Conservation (phyloP, 2,888 invertebrate genomes). For the Mesorhabditis belari region DNA sequence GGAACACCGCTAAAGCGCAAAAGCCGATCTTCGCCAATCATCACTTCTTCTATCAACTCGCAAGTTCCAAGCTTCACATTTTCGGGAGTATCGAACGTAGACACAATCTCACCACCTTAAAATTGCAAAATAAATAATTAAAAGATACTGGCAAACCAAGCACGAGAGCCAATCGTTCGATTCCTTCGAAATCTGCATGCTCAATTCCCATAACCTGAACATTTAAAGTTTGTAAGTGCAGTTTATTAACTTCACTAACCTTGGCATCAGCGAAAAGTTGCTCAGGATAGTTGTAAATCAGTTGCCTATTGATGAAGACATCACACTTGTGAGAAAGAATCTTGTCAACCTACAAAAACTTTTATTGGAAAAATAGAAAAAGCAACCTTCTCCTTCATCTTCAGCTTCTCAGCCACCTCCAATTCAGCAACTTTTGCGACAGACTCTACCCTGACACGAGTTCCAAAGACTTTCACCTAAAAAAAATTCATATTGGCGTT, state of each 20-base stretch:
- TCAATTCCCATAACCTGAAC: constrained; percentile 88
- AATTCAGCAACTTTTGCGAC: constrained; percentile 82
- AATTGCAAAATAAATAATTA: constrained; percentile 1
- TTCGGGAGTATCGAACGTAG: constrained; percentile 91
- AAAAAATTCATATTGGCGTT: neutral
- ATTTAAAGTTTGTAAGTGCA: neutral
- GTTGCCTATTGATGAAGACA: constrained; percentile 94
- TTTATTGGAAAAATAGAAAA: neutral
- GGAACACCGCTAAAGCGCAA: constrained; percentile 68
- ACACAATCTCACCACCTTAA: constrained; percentile 81
- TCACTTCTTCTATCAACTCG: constrained; percentile 89
- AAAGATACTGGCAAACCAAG: constrained; percentile 63
- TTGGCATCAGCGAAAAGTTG: constrained; percentile 96
- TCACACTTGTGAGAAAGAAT: constrained; percentile 88
- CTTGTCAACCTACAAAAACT: constrained; percentile 65
- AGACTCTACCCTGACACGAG: constrained; percentile 67
- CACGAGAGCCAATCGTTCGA: constrained; percentile 90
- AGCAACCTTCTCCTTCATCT: constrained; percentile 90
- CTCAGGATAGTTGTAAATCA: constrained; percentile 99
- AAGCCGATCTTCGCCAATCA: constrained; percentile 93
- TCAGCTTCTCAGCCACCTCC: constrained; percentile 94
- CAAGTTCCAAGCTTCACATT: constrained; percentile 85
- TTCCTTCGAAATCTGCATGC: constrained; percentile 98
- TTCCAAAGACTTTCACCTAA: constrained; percentile 74
- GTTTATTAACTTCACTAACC: constrained; percentile 61